phyloP scores from a whole-genome alignment of 23 tunicate genomes.

The Oikopleura dioica region DNA sequence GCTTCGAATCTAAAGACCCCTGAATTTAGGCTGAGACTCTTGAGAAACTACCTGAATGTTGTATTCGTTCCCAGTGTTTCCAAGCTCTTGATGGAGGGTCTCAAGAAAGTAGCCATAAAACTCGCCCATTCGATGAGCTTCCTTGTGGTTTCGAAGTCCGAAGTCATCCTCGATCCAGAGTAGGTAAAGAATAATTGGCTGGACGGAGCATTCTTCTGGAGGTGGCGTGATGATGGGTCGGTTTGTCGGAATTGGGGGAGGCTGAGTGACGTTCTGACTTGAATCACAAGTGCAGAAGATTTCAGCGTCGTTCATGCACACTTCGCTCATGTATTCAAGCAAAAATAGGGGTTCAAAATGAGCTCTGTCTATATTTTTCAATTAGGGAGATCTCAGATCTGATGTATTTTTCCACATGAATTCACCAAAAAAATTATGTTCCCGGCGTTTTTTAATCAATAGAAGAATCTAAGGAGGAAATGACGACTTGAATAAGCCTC shows the following conservation, averaged over 20 bases:
- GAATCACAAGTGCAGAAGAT: not conserved
- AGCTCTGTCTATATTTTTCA: no score
- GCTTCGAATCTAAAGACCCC: not conserved
- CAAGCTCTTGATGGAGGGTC: not conserved
- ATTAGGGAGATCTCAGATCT: no score
- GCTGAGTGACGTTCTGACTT: not conserved
- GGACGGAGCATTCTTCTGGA: not conserved
- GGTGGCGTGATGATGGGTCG: not conserved
- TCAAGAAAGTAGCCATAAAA: not conserved
- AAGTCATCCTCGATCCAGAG: not conserved
- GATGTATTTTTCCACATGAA: no score
- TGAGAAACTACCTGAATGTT: not conserved
- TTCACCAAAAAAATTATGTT: no score
- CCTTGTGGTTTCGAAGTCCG: not conserved
- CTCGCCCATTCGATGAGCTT: not conserved
- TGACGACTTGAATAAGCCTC: no score
- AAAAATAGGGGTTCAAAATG: no score
- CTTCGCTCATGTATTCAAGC: not conserved
- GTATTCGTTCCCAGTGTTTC: not conserved
- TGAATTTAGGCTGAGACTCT: not conserved
- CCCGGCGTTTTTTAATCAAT: no score
- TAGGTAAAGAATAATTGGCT: not conserved
- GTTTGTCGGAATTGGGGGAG: no score
- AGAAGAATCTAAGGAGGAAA: no score
- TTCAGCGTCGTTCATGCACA: not conserved